Evolutionary conservation across 2,888 invertebrate genomes (phyloP), one percentile per base, ranked within the genome.

Genomic region (Aplocera efformata): DNA sequence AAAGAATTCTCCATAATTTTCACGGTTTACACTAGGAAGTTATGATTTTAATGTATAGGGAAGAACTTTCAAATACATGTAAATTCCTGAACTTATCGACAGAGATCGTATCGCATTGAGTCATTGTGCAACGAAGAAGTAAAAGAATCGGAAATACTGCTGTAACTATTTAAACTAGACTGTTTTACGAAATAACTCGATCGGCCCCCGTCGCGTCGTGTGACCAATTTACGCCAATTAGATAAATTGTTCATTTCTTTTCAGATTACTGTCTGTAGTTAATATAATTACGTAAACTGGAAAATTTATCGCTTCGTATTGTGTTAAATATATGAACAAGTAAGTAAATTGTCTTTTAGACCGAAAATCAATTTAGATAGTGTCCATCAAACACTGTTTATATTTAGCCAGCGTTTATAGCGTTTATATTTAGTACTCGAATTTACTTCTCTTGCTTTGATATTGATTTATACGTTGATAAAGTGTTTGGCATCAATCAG

Each of bases 111-210:
- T 2, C 5, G 13, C 13, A 5, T 17, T 17, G 3, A 5, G 13
- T 17, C 13, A 17, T 17, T 17, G 13, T 17, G 5, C 30, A 32
- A 34, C 28, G 21, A 26, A 34, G 7, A 21, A 34, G 21, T 31
- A 29, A 40, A 40, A 40, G 26, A 32, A 27, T 36, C 25, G 29
- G 29, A 40, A 44, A 44, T 36, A 44, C 37, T 53, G 42, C 53
- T 53, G 52, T 44, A 58, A 59, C 49, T 42, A 52, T 49, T 39
- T 44, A 46, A 64, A 57, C 50, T 54, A 56, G 61, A 60, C 36
- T 58, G 54, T 50, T 44, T 52, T 60, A 45, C 56, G 53, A 62
- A 60, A 63, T 48, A 56, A 49, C 54, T 49, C 55, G 51, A 54
- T 51, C 42, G 31, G 49, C 53, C 59, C 51, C n/a, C n/a, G n/a